A percentile compares a stretch with the other conserved stretches of the same genome.
These are phyloP conservation scores for Scomber scombrus DNA, from an alignment of 2,113 vertebrate species.

Conservation along the genomic window DNA sequence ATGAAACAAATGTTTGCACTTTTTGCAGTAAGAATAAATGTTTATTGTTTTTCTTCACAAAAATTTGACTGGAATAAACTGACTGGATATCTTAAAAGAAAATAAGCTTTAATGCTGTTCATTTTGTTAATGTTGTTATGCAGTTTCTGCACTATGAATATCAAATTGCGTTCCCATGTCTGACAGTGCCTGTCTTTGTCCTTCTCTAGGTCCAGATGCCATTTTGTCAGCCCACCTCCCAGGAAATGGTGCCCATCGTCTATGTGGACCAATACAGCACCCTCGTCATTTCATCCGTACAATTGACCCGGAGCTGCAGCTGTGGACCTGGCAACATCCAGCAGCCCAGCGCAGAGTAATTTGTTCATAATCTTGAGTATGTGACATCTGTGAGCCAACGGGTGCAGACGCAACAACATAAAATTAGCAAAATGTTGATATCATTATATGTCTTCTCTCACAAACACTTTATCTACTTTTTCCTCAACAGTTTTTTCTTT, in stretches of 20 bases:
- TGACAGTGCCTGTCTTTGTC: conserved; percentile 7
- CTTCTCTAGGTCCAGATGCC: conserved; percentile 45
- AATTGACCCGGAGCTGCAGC: conserved; percentile 72
- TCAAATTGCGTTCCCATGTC: not conserved
- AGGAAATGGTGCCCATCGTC: conserved; percentile 68
- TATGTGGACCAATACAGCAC: conserved; percentile 75
- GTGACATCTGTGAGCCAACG: conserved; percentile 7
- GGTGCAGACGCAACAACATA: conserved; percentile 9
- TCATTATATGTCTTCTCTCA: not conserved
- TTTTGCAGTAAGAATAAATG: not conserved
- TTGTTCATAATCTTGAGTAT: not conserved
- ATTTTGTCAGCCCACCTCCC: conserved; percentile 72
- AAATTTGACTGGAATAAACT: not conserved
- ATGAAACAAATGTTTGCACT: not conserved
- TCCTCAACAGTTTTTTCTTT: conserved; percentile 11
- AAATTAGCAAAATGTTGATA: not conserved
- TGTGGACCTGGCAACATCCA: conserved; percentile 46
- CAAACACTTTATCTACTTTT: conserved; percentile 7
- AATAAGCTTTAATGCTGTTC: too few species aligned
- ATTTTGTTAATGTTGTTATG: not conserved
- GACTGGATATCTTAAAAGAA: too few species aligned
- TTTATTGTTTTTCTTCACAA: too few species aligned
- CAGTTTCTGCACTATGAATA: not conserved
- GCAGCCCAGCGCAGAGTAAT: conserved; percentile 52
- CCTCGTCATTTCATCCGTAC: conserved; percentile 72